Percentiles rank a stretch among this genome's conserved stretches.
Conservation (phyloP, 2,888 invertebrate genomes). For the Tinea trinotella region DNA sequence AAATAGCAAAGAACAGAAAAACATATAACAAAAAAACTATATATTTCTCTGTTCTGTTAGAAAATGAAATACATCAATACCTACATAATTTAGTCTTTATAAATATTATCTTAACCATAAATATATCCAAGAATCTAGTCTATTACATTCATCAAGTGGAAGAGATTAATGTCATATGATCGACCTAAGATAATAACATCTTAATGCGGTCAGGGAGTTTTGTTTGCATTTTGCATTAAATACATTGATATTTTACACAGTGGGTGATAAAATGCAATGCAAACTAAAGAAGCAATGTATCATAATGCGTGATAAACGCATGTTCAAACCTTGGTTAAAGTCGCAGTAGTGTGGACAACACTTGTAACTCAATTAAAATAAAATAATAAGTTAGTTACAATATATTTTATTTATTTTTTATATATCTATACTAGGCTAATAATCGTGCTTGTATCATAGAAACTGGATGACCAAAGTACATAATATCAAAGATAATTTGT, state of each 20-base stretch:
- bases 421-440: too few species aligned
- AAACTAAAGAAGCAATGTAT: neutral
- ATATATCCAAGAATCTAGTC: neutral
- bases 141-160: neutral
- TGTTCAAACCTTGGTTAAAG: neutral
- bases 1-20: too few species aligned
- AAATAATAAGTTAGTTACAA: too few species aligned
- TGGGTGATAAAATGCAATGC: neutral
- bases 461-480: too few species aligned
- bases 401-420: too few species aligned
- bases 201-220: slow-evolving; percentile 13
- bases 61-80: too few species aligned
- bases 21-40: too few species aligned
- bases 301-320: neutral
- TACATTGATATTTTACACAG: neutral
- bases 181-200: slow-evolving; percentile 11
- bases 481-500: too few species aligned
- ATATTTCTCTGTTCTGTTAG: too few species aligned
- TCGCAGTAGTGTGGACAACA: neutral
- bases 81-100: too few species aligned
- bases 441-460: too few species aligned
- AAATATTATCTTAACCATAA: too few species aligned
- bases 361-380: neutral
- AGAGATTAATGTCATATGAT: slow-evolving; percentile 12
- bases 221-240: neutral